Percentiles rank a stretch among this genome's conserved stretches.
Conservation (phyloP, 2,888 invertebrate genomes). For the Dasypogon diadema region DNA sequence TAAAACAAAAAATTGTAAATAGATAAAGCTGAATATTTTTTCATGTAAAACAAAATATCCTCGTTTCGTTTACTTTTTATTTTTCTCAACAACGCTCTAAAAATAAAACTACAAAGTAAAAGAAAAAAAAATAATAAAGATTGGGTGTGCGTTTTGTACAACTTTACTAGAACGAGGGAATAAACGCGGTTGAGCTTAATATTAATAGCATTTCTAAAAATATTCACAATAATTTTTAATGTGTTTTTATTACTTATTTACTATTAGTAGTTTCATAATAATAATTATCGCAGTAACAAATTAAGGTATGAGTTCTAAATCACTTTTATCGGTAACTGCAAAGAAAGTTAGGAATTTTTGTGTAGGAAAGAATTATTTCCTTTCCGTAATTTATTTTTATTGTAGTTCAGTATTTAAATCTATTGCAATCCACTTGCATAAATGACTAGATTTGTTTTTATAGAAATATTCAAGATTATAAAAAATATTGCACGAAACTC, state of each 20-base stretch:
- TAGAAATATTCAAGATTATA: background rate
- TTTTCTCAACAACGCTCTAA: background rate
- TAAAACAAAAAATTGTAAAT: conserved; percentile 18
- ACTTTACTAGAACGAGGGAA: conserved; percentile 31
- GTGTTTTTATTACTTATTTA: conserved; percentile 28
- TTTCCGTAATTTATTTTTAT: background rate
- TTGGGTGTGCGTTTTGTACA: conserved; percentile 44
- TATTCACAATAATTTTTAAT: conserved; percentile 38
- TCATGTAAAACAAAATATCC: background rate
- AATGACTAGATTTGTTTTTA: background rate
- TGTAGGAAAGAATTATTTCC: background rate
- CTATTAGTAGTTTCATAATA: conserved; percentile 48
- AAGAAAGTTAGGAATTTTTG: conserved; percentile 31
- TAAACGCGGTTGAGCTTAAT: conserved; percentile 21
- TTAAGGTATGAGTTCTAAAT: conserved; percentile 36
- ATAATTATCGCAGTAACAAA: conserved; percentile 49
- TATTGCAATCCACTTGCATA: background rate
- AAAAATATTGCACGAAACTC: conserved; percentile 1
- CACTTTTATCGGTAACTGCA: conserved; percentile 48
- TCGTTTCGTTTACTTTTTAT: background rate
- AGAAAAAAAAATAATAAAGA: background rate
- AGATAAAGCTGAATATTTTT: conserved; percentile 5
- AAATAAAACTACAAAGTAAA: background rate
- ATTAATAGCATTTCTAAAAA: conserved; percentile 47
- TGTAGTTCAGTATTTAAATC: background rate